Base-by-base conservation (phyloP, 2,888 invertebrate genomes). In the Sphinx pinastri region DNA sequence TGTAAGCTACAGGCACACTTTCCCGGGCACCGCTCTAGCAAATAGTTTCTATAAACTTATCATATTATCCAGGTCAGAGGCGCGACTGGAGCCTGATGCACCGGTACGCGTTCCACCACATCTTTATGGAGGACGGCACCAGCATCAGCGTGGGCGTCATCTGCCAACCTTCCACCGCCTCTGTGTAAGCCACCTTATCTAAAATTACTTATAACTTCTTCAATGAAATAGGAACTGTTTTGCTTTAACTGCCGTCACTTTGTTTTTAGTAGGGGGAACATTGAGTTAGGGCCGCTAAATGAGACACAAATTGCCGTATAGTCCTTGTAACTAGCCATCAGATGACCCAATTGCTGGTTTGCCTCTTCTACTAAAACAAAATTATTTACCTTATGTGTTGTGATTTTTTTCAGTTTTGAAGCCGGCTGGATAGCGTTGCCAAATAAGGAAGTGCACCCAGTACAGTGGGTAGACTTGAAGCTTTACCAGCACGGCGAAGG, bases 31-130 rank as follows among this genome's bases (percentile, higher is more conserved):
- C 38, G 6, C 38, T 38, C 6, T 8, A 38, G 38, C 38, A 38
- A 38, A 38, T 38, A 38, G 38, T 38, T 38, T 38, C 38, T 38
- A 38, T 38, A 38, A 7, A 38, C 38, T 2, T 38, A 25, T 12
- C 16, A 54, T 13, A 49, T 38, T 38, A 38, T 47, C 38, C 31
- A 95, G 97, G 97, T 71, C 91, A 95, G 55, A 95, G 95, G 74
- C 94, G 97, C 19, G 97, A 97, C 80, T 97, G 97, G 95, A 95
- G 94, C 55, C 87, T 96, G 75, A 95, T 97, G 92, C 96, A 97
- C 83, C 94, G 97, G 14, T 97, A 97, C 85, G 96, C 96, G 3
- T 96, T 97, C 86, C 97, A 97, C 87, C 96, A 97, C 84, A 95
- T 97, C 52, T 96, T 96, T 82, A 90, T 97, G 68, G 95, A 96